These are phyloP conservation scores for Ptychobarbus kaznakovi DNA, from an alignment of 2,797 vertebrate species.

Conservation along the genomic window DNA sequence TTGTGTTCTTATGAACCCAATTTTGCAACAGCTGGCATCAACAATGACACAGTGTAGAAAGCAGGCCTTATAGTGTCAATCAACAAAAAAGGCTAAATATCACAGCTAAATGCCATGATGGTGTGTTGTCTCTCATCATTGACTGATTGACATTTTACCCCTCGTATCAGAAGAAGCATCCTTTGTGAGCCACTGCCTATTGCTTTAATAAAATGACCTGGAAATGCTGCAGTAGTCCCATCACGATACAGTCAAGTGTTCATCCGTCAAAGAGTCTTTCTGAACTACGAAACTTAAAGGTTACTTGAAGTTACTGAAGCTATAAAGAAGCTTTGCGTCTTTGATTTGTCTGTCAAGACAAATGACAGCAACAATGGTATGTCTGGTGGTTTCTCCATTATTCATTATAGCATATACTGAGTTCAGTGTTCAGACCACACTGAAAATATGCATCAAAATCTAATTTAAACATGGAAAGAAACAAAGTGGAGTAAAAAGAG, in stretches of 20 bases:
- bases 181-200: background rate
- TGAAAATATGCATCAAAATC: background rate
- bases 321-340: background rate
- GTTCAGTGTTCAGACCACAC: background rate
- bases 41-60: constrained; percentile 32
- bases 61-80: background rate
- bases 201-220: background rate
- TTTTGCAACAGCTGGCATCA: background rate
- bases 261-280: background rate
- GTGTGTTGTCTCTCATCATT: constrained; percentile 2
- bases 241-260: background rate
- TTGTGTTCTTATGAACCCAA: background rate
- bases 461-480: background rate
- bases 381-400: background rate
- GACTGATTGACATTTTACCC: constrained; percentile 25
- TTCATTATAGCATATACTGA: background rate
- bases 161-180: background rate
- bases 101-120: constrained; percentile 41
- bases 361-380: background rate
- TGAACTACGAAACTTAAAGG: background rate
- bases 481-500: background rate
- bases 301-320: constrained; percentile 14
- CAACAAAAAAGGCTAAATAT: constrained; percentile 47
- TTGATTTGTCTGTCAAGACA: background rate
- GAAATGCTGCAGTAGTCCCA: background rate